phyloP scores from a whole-genome alignment of 2,113 vertebrate species.

The Pipra filicauda region DNA sequence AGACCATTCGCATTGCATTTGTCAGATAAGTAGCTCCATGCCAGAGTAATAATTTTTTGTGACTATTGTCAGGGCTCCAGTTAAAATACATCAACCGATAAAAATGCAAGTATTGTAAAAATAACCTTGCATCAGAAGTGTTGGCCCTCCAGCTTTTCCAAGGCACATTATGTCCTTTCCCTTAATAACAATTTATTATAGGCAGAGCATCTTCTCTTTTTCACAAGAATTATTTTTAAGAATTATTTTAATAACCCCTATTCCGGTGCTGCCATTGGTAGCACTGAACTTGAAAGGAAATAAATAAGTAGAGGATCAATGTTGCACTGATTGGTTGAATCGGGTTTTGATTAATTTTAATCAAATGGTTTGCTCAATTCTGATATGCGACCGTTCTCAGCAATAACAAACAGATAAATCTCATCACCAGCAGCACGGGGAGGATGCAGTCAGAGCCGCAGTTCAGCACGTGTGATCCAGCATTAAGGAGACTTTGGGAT shows the following conservation, averaged over 20 bases:
- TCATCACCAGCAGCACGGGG: not conserved
- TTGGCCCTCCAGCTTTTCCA: not conserved
- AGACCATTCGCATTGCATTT: conserved; percentile 63
- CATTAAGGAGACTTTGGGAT: not conserved
- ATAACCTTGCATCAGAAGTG: conserved; percentile 70
- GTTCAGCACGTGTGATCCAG: not conserved
- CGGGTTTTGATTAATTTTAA: conserved; percentile 41
- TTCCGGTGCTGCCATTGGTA: not conserved
- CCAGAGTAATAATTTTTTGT: conserved; percentile 73
- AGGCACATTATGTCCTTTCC: conserved; percentile 7
- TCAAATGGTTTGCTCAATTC: not conserved
- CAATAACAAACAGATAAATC: conserved; percentile 11
- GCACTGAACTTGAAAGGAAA: not conserved
- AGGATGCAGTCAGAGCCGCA: not conserved
- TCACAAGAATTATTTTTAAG: not conserved
- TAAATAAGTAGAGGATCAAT: not conserved
- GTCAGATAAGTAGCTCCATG: conserved; percentile 74
- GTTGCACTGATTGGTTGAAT: not conserved
- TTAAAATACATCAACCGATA: conserved; percentile 73
- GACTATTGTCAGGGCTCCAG: conserved; percentile 71
- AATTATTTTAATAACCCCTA: not conserved
- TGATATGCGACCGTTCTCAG: not conserved
- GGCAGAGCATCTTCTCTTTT: not conserved
- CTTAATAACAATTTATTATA: not conserved
- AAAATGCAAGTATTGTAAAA: conserved; percentile 76